Evolutionary conservation across 2,797 vertebrate species (phyloP).

Genomic region (Etheostoma nigrum): DNA sequence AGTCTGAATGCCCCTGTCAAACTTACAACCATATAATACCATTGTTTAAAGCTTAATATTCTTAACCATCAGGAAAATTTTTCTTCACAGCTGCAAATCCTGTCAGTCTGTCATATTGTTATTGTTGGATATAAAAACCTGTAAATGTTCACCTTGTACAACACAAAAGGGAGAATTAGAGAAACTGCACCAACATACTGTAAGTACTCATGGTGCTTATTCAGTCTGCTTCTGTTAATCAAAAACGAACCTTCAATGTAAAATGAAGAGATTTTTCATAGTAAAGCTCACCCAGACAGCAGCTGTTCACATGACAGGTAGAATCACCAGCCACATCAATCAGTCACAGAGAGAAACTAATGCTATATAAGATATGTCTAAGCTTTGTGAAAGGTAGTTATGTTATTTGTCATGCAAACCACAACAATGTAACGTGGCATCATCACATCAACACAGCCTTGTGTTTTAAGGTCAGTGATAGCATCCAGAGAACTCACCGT

Average conservation of each 20-base stretch:
- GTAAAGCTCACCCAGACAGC: background rate
- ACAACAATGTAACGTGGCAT: background rate
- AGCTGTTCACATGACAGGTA: conserved; percentile 8
- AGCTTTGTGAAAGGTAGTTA: background rate
- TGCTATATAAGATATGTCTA: background rate
- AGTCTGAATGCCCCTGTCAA: background rate
- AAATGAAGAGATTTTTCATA: background rate
- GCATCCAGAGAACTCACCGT: conserved; percentile 86
- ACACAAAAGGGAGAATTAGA: background rate
- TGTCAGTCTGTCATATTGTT: background rate
- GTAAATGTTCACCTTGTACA: too few species aligned
- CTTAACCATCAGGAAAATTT: background rate
- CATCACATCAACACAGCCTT: conserved; percentile 4
- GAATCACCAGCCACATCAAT: conserved; percentile 1
- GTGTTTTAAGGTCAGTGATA: background rate
- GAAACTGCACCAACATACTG: too few species aligned
- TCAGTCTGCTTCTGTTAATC: background rate
- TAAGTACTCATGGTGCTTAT: background rate
- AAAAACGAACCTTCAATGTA: background rate
- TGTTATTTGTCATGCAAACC: conserved; percentile 12
- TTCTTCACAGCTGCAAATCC: background rate
- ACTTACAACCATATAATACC: background rate
- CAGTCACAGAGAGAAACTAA: background rate
- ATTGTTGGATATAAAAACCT: background rate
- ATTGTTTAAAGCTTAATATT: background rate